Evolutionary conservation across 2,113 vertebrate species (phyloP).

Genomic region (Rhegmatorhina hoffmannsi): DNA sequence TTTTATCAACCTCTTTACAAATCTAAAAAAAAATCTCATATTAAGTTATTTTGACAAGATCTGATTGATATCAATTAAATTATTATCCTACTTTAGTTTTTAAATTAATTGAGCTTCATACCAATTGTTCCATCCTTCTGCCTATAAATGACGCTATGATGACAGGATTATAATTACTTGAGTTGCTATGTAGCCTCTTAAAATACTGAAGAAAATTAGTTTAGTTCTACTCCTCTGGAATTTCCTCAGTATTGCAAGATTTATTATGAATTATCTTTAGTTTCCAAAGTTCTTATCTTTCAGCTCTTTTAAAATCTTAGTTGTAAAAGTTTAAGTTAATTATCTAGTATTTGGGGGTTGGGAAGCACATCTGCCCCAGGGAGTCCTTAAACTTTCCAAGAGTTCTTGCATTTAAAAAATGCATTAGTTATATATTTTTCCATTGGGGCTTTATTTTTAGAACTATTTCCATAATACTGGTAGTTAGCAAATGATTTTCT

Average conservation of each 20-base stretch:
- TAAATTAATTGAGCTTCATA: conserved; percentile 35
- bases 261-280: background rate
- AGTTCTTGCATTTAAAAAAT: background rate
- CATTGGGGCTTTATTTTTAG: conserved; percentile 41
- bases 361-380: background rate
- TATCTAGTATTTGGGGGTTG: background rate
- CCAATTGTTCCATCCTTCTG: conserved; percentile 19
- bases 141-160: background rate
- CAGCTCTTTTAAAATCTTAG: background rate
- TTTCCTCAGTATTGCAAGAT: conserved; percentile 21
- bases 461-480: conserved; percentile 39
- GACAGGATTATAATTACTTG: conserved; percentile 52
- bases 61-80: conserved; percentile 47
- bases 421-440: conserved; percentile 32
- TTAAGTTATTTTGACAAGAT: conserved; percentile 48
- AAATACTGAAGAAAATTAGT: conserved; percentile 44
- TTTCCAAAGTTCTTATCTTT: background rate
- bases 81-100: conserved; percentile 44
- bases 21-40: background rate
- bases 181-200: conserved; percentile 10
- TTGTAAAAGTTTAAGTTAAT: background rate
- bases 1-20: conserved; percentile 2
- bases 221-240: background rate
- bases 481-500: conserved; percentile 33
- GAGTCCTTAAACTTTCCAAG: conserved; percentile 34